Evolutionary conservation across 2,113 vertebrate genomes (phyloP).

Genomic region (Bufo gargarizans): DNA sequence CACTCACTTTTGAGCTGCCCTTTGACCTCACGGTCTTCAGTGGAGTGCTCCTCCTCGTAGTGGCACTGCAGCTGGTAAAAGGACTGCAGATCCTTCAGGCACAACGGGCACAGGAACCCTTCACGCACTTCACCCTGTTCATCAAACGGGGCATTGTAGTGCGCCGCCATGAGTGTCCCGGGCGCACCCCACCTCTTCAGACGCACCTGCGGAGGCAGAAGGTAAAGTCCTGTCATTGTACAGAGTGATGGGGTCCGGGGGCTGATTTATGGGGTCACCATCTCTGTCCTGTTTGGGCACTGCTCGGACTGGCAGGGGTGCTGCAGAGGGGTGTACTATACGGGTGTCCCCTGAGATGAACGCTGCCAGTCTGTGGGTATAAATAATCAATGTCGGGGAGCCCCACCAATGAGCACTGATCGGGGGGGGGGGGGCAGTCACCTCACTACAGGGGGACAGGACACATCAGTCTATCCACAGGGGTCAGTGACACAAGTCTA

Average conservation of each 20-base stretch:
- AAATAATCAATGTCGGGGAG: too few species aligned
- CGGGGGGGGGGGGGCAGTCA: too few species aligned
- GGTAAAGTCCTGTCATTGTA: neutral
- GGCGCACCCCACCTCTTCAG: neutral
- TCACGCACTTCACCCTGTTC: constrained; percentile 87
- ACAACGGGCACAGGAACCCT: constrained; percentile 94
- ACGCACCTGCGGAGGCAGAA: neutral
- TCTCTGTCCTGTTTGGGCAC: neutral
- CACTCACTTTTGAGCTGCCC: constrained; percentile 90
- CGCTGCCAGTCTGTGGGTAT: too few species aligned
- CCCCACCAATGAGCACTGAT: too few species aligned
- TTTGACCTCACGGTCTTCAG: constrained; percentile 84
- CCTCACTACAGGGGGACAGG: too few species aligned
- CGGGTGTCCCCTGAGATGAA: too few species aligned
- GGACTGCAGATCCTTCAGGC: constrained; percentile 93
- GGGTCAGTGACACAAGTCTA: too few species aligned
- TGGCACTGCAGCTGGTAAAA: constrained; percentile 93
- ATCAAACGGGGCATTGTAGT: constrained; percentile 81
- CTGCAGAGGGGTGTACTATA: too few species aligned
- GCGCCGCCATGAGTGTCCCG: constrained; percentile 79
- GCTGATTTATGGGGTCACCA: too few species aligned
- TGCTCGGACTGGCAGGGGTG: too few species aligned
- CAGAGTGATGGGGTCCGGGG: too few species aligned
- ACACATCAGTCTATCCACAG: too few species aligned
- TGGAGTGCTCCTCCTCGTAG: constrained; percentile 91